Percentiles rank a stretch among this genome's conserved stretches.
Evolutionary conservation across 1,140 invertebrate species (phyloP).

Genomic region (Sycophaga agraensis): DNA sequence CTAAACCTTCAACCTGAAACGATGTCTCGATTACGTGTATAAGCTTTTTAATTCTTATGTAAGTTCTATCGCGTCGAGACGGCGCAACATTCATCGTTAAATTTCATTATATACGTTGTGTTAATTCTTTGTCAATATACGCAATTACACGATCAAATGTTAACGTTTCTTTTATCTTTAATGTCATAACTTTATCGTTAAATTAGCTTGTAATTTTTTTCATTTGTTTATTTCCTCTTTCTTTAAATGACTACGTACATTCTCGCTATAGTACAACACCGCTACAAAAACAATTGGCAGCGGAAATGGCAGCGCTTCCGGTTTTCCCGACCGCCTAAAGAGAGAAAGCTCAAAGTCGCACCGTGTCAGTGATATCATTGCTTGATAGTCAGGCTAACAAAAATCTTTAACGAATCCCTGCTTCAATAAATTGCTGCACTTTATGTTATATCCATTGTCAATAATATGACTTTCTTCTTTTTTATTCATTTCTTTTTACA

Average conservation of each 20-base stretch:
- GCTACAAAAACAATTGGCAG: conserved; percentile 30
- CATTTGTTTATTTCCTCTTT: conserved; percentile 3
- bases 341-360: conserved; percentile 17
- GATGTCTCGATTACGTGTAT: conserved; percentile 3
- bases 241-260: conserved; percentile 24
- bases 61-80: background rate
- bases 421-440: too few relatives aligned
- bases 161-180: conserved; percentile 20
- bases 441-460: too few relatives aligned
- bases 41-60: conserved; percentile 3
- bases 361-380: background rate
- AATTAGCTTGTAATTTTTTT: background rate
- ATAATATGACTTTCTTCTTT: too few relatives aligned
- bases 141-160: conserved; percentile 17
- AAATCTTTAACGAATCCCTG: too few relatives aligned
- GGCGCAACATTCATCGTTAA: background rate
- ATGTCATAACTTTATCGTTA: background rate
- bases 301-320: conserved; percentile 30
- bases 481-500: conserved; percentile 13
- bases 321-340: conserved; percentile 28
- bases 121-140: background rate
- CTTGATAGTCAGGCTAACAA: conserved; percentile 1
- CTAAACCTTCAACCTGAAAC: conserved; percentile 23
- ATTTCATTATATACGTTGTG: too few relatives aligned
- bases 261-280: conserved; percentile 27